Conservation (phyloP, 37 sponge, comb jelly and placozoan genomes). For the Tethya wilhelma region DNA sequence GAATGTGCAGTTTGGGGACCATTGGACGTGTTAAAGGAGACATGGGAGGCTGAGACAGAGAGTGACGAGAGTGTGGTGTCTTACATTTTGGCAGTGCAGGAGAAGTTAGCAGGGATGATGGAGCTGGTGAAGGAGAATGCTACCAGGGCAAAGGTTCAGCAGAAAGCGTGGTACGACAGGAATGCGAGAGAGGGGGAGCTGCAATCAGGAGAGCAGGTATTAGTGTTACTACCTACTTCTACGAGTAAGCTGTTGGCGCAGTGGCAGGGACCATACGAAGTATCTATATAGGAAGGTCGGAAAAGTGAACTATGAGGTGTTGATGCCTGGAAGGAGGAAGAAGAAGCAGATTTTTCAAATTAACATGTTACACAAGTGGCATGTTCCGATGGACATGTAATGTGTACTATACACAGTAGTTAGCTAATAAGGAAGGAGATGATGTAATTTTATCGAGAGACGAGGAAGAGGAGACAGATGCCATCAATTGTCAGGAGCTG, state of each 20-base stretch:
- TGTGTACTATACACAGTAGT: no score
- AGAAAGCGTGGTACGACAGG: not conserved
- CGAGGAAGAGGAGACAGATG: no score
- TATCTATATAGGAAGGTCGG: no score
- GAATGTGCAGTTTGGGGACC: slow-evolving; percentile 65
- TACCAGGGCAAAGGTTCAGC: not conserved
- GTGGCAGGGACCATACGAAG: not conserved
- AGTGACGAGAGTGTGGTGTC: slow-evolving; percentile 31
- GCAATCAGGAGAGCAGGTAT: not conserved
- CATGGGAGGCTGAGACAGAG: slow-evolving; percentile 22
- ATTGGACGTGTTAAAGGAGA: slow-evolving; percentile 28
- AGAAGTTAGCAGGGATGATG: slow-evolving; percentile 1
- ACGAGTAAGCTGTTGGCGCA: not conserved
- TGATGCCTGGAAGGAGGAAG: no score
- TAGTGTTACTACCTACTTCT: no score
- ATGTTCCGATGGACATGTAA: no score
- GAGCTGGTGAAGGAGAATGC: slow-evolving; percentile 9
- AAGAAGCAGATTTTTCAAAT: no score
- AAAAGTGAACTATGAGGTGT: no score
- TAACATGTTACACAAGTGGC: no score
- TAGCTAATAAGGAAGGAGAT: no score
- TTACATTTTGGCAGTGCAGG: slow-evolving; percentile 26
- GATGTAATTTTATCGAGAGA: no score
- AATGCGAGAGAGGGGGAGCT: not conserved
- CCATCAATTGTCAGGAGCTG: no score